Conservation (phyloP, 2,797 vertebrate species). For the Diglossa cyanea region DNA sequence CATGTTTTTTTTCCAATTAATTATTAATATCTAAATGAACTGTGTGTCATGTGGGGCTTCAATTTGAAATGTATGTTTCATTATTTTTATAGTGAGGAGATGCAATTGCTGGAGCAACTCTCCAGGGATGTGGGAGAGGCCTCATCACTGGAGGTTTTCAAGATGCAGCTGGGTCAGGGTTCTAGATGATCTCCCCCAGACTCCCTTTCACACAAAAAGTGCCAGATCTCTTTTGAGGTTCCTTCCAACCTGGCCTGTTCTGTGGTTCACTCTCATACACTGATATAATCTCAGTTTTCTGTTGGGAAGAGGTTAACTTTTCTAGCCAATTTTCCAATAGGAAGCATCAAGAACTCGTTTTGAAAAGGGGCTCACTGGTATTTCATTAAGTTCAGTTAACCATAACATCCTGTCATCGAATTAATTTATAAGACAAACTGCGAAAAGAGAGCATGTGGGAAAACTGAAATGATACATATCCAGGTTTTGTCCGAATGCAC, state of each 20-base stretch:
- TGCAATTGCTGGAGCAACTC: background rate
- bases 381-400: slow-evolving; percentile 46
- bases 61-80: background rate
- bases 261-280: background rate
- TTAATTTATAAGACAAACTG: slow-evolving; percentile 49
- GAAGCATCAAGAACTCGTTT: slow-evolving; percentile 3
- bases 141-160: background rate
- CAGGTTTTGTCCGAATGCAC: slow-evolving; percentile 30
- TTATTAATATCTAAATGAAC: background rate
- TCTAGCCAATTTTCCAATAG: background rate
- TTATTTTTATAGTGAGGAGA: background rate
- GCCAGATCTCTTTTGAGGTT: background rate
- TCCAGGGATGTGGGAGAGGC: background rate
- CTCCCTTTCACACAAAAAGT: background rate
- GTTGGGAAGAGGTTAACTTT: background rate
- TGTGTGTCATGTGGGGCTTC: background rate
- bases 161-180: background rate
- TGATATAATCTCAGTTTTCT: background rate
- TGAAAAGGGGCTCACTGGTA: background rate
- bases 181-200: background rate
- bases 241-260: background rate
- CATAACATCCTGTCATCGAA: slow-evolving; percentile 11
- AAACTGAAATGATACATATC: slow-evolving; percentile 18
- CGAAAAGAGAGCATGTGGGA: background rate
- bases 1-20: background rate